These are phyloP conservation scores for Periophthalmus magnuspinnatus DNA, from an alignment of 2,797 vertebrate genomes.

Conservation along the genomic window DNA sequence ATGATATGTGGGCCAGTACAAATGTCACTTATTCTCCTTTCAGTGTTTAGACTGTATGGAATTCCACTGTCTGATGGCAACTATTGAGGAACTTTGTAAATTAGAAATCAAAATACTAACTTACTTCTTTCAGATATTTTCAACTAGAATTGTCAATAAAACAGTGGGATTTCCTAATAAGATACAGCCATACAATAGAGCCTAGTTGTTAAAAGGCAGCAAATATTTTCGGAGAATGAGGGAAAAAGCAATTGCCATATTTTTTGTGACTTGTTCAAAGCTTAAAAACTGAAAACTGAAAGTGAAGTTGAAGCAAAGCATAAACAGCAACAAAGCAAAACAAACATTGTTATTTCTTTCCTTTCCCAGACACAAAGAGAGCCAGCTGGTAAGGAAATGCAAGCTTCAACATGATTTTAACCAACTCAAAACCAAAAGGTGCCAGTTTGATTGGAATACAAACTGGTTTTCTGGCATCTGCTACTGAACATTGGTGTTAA, in stretches of 20 bases:
- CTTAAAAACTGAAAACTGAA: constrained; percentile 23
- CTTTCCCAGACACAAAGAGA: constrained; percentile 42
- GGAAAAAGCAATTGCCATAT: constrained; percentile 56
- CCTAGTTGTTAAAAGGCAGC: constrained; percentile 25
- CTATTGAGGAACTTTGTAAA: neutral
- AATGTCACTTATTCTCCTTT: constrained; percentile 1
- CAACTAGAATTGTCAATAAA: too few relatives aligned
- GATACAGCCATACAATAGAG: constrained; percentile 66
- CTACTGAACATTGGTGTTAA: constrained; percentile 39
- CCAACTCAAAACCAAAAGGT: constrained; percentile 44
- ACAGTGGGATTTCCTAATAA: neutral
- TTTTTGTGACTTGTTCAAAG: constrained; percentile 49
- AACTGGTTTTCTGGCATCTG: constrained; percentile 26
- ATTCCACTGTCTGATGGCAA: constrained; percentile 23
- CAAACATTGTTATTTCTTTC: constrained; percentile 32
- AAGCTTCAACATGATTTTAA: constrained; percentile 25
- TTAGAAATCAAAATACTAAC: neutral
- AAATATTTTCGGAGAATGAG: constrained; percentile 49
- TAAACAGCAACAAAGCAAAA: constrained; percentile 23
- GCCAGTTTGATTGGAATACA: constrained; percentile 42
- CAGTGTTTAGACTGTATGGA: constrained; percentile 58
- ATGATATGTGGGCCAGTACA: too few relatives aligned
- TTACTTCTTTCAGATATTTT: too few relatives aligned
- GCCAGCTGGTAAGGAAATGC: constrained; percentile 46
- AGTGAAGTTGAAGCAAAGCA: constrained; percentile 48